Conservation (phyloP, 2,888 invertebrate genomes). For the Deilephila elpenor region DNA sequence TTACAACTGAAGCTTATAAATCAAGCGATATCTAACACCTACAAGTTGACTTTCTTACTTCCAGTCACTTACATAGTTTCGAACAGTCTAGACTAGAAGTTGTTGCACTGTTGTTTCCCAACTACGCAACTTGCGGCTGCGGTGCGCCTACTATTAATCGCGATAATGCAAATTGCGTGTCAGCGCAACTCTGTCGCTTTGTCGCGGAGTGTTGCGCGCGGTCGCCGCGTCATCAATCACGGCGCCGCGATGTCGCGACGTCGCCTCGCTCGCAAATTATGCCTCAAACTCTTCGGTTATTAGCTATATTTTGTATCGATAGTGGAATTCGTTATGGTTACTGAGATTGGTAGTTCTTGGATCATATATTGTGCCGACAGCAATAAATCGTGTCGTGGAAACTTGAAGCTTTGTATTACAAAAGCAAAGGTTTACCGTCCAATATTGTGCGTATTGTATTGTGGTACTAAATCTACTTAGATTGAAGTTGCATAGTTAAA, state of each 20-base stretch:
- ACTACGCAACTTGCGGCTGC: slow-evolving; percentile 38
- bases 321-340: not conserved
- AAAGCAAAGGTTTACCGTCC: no score
- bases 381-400: not conserved
- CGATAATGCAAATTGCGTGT: slow-evolving; percentile 61
- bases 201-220: slow-evolving; percentile 42
- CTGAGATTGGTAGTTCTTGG: no score
- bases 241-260: slow-evolving; percentile 37
- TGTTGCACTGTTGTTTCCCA: slow-evolving; percentile 14
- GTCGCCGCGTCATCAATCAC: slow-evolving; percentile 56
- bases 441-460: no score
- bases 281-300: slow-evolving; percentile 32
- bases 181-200: slow-evolving; percentile 42
- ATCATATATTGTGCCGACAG: not conserved
- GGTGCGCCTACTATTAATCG: slow-evolving; percentile 58
- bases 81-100: slow-evolving; percentile 18
- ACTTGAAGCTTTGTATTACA: no score
- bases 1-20: no score
- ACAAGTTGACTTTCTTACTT: not conserved
- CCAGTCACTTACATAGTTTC: slow-evolving; percentile 6
- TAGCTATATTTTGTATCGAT: not conserved
- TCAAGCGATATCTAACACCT: not conserved
- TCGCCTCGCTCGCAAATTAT: slow-evolving; percentile 41
- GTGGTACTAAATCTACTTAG: no score
- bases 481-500: no score